Conservation (phyloP, 37 sponge, comb jelly and placozoan species). For the Amphimedon queenslandica region DNA sequence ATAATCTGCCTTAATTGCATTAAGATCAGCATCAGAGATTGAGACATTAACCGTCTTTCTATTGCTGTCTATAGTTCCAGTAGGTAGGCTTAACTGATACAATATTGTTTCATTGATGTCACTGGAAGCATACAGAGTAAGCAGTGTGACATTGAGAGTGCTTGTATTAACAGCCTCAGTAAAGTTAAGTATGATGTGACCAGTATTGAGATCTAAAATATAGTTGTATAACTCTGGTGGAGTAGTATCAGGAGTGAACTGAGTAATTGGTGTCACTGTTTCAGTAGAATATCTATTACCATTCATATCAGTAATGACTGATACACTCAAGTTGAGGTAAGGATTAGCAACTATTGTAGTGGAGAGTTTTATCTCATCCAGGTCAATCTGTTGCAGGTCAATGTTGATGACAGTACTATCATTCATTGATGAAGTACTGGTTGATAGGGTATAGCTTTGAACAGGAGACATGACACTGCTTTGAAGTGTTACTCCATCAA, state of each 20-base stretch:
- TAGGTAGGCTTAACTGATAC: constrained; percentile 30
- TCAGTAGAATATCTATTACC: constrained; percentile 9
- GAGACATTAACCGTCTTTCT: constrained; percentile 51
- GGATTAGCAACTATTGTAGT: constrained; percentile 37
- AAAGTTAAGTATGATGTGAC: constrained; percentile 52
- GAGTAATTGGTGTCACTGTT: neutral
- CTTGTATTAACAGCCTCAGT: constrained; percentile 64
- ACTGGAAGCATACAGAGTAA: constrained; percentile 39
- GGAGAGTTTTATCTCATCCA: constrained; percentile 63
- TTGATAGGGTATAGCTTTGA: constrained; percentile 25
- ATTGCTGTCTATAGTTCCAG: constrained; percentile 28
- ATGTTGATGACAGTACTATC: constrained; percentile 44
- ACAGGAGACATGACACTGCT: constrained; percentile 32
- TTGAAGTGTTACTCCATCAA: constrained; percentile 32
- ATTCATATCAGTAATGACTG: constrained; percentile 62
- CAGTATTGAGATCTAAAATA: constrained; percentile 63
- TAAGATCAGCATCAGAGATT: constrained; percentile 60
- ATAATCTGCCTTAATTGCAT: constrained; percentile 61
- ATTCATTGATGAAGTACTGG: constrained; percentile 36
- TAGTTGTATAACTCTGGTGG: constrained; percentile 50
- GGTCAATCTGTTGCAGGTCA: constrained; percentile 42
- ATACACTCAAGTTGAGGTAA: constrained; percentile 28
- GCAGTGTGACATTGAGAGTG: constrained; percentile 32
- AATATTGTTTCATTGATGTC: constrained; percentile 9
- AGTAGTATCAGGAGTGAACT: constrained; percentile 44